Evolutionary conservation across 2,888 invertebrate species (phyloP).

Genomic region (Phytoseiulus persimilis): DNA sequence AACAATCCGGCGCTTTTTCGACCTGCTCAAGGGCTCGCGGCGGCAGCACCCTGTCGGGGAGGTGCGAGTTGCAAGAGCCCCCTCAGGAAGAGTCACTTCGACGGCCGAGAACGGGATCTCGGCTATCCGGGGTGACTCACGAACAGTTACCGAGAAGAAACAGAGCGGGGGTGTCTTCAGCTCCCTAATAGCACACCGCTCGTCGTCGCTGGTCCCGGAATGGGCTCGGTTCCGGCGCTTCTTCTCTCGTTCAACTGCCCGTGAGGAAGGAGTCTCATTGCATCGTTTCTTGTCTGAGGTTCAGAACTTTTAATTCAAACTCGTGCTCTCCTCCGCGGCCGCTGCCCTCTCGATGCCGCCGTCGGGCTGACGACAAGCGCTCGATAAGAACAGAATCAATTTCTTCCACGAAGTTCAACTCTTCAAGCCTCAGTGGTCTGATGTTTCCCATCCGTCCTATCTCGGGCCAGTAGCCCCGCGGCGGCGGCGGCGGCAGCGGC

Average conservation of each 20-base stretch:
- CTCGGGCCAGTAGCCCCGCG: not conserved
- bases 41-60: too few species aligned
- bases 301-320: not conserved
- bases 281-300: not conserved
- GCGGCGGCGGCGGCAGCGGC: not conserved
- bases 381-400: not conserved
- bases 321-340: not conserved
- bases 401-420: not conserved
- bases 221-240: not conserved
- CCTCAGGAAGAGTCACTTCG: not conserved
- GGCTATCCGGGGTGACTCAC: not conserved
- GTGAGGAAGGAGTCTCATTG: not conserved
- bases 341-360: not conserved
- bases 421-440: not conserved
- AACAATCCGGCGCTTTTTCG: not conserved
- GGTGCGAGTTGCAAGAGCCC: too few species aligned
- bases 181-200: not conserved
- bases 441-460: not conserved
- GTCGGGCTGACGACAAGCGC: not conserved
- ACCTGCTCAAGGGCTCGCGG: not conserved
- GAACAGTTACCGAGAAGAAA: not conserved
- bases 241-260: not conserved
- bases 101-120: not conserved
- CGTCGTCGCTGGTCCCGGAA: not conserved
- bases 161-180: not conserved